Evolutionary conservation across 2,888 invertebrate species (phyloP), one percentile per base, ranked within the genome.

Genomic region (Drosophila merina): DNA sequence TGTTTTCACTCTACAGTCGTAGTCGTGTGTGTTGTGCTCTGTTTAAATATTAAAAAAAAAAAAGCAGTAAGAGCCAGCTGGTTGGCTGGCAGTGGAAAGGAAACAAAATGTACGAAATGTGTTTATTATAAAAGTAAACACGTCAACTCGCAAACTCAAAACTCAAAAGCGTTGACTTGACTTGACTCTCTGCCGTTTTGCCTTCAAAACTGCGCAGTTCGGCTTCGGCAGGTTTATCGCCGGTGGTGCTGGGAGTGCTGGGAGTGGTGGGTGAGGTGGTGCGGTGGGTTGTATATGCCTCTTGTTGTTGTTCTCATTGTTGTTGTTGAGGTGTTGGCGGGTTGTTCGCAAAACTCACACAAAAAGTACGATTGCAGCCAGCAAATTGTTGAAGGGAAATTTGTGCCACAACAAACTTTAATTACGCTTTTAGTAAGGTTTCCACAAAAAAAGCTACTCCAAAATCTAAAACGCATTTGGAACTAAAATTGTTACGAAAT

Each of bases 51-150:
- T 64, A 79, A 77, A 20, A 20, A 20, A 20, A 20, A 20, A 20
- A 20, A 51, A 57, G 71, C 57, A 40, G 55, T 44, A 50, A 59
- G 44, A 68, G 60, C 64, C 64, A 60, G 75, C 49, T 62, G 69
- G 62, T 68, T 67, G 66, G 14, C 14, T 66, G 56, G 54, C n/a
- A n/a, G n/a, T 33, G 36, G 48, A 52, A 57, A 71, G 63, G 51
- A 79, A 84, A 68, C 69, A 67, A 62, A 80, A 70, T 76, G 74
- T 74, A 58, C 72, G 70, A 87, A 81, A 85, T 82, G 87, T 82
- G 82, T 77, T 82, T 78, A 82, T 82, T 76, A 81, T 71, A 74
- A 87, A 81, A 79, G 72, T 85, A 82, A 86, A 81, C 78, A 72
- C 72, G 55, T 58, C 66, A 74, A 78, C 69, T 20, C 20, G 20